These are phyloP conservation scores for Octomys mimax DNA, from an alignment of 2,797 vertebrate species.

Conservation along the genomic window DNA sequence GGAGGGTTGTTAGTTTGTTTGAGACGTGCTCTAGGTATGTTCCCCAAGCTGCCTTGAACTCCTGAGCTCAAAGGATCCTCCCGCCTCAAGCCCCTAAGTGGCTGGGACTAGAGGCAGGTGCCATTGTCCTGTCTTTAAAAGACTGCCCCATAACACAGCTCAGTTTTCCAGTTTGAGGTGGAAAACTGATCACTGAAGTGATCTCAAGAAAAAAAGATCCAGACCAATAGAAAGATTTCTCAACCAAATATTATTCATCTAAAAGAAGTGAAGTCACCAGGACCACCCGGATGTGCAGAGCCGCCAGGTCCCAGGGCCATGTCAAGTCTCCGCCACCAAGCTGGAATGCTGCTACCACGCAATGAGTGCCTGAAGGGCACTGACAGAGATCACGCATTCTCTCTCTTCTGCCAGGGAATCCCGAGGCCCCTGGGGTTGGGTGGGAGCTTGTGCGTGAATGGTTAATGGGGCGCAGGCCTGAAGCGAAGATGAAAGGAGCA, in stretches of 20 bases:
- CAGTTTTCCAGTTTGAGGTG: not conserved
- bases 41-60: not conserved
- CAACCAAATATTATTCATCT: constrained; percentile 77
- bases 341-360: constrained; percentile 64
- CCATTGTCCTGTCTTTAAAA: not conserved
- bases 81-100: not conserved
- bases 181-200: not conserved
- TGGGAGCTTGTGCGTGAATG: not conserved
- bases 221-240: not conserved
- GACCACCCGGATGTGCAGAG: constrained; percentile 67
- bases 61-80: not conserved
- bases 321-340: not conserved
- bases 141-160: not conserved
- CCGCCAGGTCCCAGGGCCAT: not conserved
- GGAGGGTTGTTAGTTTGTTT: not conserved
- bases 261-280: constrained; percentile 73
- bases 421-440: not conserved
- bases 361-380: constrained; percentile 11
- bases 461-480: constrained; percentile 38
- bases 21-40: not conserved
- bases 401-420: constrained; percentile 1
- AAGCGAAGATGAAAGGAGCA: constrained; percentile 52
- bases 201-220: constrained; percentile 43
- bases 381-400: not conserved
- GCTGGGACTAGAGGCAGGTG: not conserved